Evolutionary conservation across 2,113 vertebrate species (phyloP), one percentile per base, ranked within the genome.

Genomic region (Oncorhynchus keta): DNA sequence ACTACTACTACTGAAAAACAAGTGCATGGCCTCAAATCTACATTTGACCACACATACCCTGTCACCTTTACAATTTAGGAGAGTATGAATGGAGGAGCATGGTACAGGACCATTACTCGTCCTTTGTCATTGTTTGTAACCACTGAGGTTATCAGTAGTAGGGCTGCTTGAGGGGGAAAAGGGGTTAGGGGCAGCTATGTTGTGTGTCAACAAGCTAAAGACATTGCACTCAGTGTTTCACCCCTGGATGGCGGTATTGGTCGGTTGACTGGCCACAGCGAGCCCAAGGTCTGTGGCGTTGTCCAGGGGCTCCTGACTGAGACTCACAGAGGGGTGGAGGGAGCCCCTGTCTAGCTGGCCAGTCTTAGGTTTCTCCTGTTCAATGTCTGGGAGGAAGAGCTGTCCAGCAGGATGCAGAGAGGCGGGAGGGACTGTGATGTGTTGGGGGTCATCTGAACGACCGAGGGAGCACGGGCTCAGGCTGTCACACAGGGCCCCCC

Each of bases 401-500:
- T 68, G 76, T 75, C 87, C 39, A 73, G 78, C 2, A 39, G 73
- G 39, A 1, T 7, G 61, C 2, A 13, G 80, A 81, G 80, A 35
- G 62, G 35, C 82, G 5, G 39, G 88, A 81, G 88, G 87, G 0
- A 88, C 84, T 32, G 87, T 79, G 0, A 94, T 86, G n/a, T 55
- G 73, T 61, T 81, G 75, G 13, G 18, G 57, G 20, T 26, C 4
- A 2, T 82, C 79, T 0, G 68, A 64, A 18, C 81, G 86, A 9
- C 49, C 49, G 1, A 92, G 91, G 48, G 93, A 94, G 83, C 98
- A 99, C 90, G 98, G 95, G 79, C 96, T 98, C 79, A 99, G 87
- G 84, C 96, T 97, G 88, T 97, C 95, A 39, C 98, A 98, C 68
- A 99, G 92, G 8, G 95, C 94, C 6, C 97, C 98, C 97, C 97